Base-by-base conservation (phyloP, 2,797 vertebrate species). In the Myotis daubentonii region DNA sequence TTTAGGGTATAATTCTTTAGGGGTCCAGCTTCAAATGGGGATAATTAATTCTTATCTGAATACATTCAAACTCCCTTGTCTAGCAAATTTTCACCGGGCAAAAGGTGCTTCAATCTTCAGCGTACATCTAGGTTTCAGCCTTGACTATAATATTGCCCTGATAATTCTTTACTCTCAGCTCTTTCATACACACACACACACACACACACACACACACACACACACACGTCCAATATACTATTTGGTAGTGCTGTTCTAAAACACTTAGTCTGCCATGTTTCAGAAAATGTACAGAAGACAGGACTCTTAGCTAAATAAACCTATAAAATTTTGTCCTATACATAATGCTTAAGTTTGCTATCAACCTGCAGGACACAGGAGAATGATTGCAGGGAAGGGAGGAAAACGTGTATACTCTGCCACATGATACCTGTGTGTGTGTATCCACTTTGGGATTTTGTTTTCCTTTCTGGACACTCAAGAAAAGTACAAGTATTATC, bases 221-320 rank as follows among this genome's bases (percentile, higher is more conserved):
- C 41, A 44, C 41, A 44, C 41, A 44, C 9, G 25, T 47, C 17
- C 36, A 81, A 30, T 79, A 38, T 68, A 66, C 19, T 75, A 30
- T 57, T 86, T 71, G 7, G 51, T 85, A 80, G 15, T 84, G 28
- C 55, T 82, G 7, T 41, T 60, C 33, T 25, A 79, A 23, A 82
- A 89, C 78, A n/a, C 9, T 3, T 66, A 13, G 2, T 33, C 23
- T 71, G 36, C 28, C 28, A 5, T 71, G 75, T 75, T 90, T 75
- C 33, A 84, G 28, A 91, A 91, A 91, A 90, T 3, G 82, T 33
- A 91, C 10, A 75, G n/a, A 91, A 91, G 84, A 87, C 6, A 89
- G 49, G 86, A 89, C 15, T 91, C 20, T 57, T 22, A 55, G 25
- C 70, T 60, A 51, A 82, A 84, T 88, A 82, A 91, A 51, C n/a